Percentiles rank a stretch among this genome's conserved stretches.
These are phyloP conservation scores for Colletes collaris DNA, from an alignment of 2,888 invertebrate species.

Conservation along the genomic window DNA sequence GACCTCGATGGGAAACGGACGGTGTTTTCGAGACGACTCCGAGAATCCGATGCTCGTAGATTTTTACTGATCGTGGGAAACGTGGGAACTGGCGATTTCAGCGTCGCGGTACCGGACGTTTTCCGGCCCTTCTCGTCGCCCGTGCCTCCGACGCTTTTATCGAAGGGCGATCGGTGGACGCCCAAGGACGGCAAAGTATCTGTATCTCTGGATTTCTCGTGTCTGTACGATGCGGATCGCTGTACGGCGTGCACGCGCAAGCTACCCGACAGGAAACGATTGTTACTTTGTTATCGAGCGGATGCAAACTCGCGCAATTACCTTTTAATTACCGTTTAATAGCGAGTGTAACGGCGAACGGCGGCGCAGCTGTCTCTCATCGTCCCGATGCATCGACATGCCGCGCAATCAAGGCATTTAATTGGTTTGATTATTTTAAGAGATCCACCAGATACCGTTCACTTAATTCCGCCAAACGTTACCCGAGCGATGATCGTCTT, in stretches of 20 bases:
- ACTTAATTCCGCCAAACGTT: slow-evolving; percentile 17
- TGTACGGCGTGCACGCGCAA: slow-evolving; percentile 32
- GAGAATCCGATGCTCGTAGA: neutral
- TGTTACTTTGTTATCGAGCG: slow-evolving; percentile 67
- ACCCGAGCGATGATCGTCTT: slow-evolving; percentile 25
- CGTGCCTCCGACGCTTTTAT: no score
- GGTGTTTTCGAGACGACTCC: neutral
- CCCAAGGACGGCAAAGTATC: neutral
- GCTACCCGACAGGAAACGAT: slow-evolving; percentile 64
- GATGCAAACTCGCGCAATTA: slow-evolving; percentile 69
- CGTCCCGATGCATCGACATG: slow-evolving; percentile 62
- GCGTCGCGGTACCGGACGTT: no score
- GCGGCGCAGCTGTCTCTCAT: slow-evolving; percentile 57
- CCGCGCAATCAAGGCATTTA: slow-evolving; percentile 48
- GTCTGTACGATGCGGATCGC: slow-evolving; percentile 10
- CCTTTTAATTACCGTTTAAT: slow-evolving; percentile 71
- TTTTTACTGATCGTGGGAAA: slow-evolving; percentile 4
- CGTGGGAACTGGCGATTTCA: slow-evolving; percentile 5
- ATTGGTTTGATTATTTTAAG: slow-evolving; percentile 65
- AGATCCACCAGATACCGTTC: slow-evolving; percentile 57
- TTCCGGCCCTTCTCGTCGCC: no score
- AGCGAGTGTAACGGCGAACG: slow-evolving; percentile 52
- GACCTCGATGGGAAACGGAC: slow-evolving; percentile 28
- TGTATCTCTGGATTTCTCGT: neutral
- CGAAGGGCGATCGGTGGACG: neutral